Percentiles rank a stretch among this genome's conserved stretches.
Evolutionary conservation across 2,888 invertebrate genomes (phyloP).

Genomic region (Melanophora roralis): DNA sequence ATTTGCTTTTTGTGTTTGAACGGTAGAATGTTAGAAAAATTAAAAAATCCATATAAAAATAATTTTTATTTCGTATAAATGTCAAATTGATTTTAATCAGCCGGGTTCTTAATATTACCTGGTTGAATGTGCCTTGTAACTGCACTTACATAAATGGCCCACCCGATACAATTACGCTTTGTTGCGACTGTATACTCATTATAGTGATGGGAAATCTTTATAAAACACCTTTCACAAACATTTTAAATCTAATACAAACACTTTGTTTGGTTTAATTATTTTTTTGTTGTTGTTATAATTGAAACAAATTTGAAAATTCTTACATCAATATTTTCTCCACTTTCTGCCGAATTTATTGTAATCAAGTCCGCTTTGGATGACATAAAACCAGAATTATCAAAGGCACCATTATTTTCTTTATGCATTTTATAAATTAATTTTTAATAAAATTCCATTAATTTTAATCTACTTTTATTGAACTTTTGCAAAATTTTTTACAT

Average conservation of each 20-base stretch:
- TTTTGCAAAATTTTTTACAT: slow-evolving; percentile 6
- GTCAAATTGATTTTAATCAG: too few species aligned
- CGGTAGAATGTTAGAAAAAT: too few species aligned
- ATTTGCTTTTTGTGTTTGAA: too few species aligned
- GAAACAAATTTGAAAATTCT: too few species aligned
- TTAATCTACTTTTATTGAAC: neutral
- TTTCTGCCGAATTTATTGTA: slow-evolving; percentile 9
- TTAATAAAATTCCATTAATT: neutral
- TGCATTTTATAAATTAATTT: slow-evolving; percentile 4
- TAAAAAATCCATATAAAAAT: too few species aligned
- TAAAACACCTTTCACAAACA: neutral
- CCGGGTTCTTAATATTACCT: too few species aligned
- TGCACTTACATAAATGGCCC: too few species aligned
- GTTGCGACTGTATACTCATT: neutral
- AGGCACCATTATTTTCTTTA: slow-evolving; percentile 1
- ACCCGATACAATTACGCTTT: too few species aligned
- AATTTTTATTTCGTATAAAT: too few species aligned
- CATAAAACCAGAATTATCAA: slow-evolving; percentile 18
- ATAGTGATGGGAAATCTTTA: neutral
- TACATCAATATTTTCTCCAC: slow-evolving; percentile 22
- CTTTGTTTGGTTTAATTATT: neutral
- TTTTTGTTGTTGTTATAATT: neutral
- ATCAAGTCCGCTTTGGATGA: slow-evolving; percentile 23
- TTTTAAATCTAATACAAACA: neutral
- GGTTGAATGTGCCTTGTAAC: too few species aligned